phyloP scores from a whole-genome alignment of 2,797 vertebrate genomes.

The Darevskia nairensis region DNA sequence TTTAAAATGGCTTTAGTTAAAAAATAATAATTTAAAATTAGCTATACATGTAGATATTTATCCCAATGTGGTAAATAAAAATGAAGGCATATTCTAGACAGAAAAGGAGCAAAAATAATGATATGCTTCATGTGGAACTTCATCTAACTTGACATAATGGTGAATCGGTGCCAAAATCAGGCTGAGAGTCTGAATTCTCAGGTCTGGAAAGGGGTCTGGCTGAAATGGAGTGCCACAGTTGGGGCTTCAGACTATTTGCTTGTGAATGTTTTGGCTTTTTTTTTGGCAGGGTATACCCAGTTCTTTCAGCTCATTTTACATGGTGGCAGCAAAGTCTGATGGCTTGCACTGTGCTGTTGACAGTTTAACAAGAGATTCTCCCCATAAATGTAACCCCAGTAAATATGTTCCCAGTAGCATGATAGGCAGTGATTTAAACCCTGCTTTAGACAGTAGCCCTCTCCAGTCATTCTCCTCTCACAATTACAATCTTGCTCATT shows the following conservation, averaged over 20 bases:
- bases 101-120: not conserved
- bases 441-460: too few species aligned
- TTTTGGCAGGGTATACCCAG: not conserved
- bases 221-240: not conserved
- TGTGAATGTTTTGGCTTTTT: not conserved
- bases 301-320: constrained; percentile 3
- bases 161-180: not conserved
- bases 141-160: not conserved
- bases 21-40: too few species aligned
- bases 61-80: not conserved
- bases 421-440: not conserved
- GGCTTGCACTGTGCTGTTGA: not conserved
- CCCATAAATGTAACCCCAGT: not conserved
- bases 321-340: not conserved
- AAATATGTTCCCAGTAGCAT: not conserved
- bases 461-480: too few species aligned
- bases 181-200: not conserved
- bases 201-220: not conserved
- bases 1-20: not conserved
- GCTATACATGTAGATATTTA: not conserved
- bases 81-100: not conserved
- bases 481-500: too few species aligned
- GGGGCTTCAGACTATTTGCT: not conserved
- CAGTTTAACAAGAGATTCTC: constrained; percentile 1
- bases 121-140: not conserved